Base-by-base conservation (phyloP, 1,140 invertebrate species). In the Drosophila kanapiae region DNA sequence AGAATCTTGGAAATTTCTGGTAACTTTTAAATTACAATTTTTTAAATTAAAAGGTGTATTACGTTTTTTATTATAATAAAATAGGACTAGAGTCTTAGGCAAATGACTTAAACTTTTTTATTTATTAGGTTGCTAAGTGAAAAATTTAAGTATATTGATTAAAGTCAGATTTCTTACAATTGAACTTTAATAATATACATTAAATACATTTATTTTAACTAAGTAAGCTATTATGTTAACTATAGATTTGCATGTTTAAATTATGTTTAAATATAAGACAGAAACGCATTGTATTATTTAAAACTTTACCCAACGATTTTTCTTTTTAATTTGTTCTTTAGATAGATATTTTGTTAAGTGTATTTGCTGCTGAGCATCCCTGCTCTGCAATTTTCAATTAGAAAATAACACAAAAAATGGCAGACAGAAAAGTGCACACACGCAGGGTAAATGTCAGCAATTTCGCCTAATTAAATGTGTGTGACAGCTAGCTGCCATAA, bases 391-490 rank as follows among this genome's bases (percentile, higher is more conserved):
- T 40, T 77, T 77, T 69, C 63, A 77, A 77, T 77, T 77, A 77
- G 57, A 56, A 69, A 23, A 37, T 31, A 16, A 56, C 42, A 29
- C 48, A 29, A 69, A 60, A 65, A 29, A 35, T 35, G 23, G 48
- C 16, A 61, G 35, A 49, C 10, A 13, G 61, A 27, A 13, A 38
- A 47, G 27, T 35, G 27, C 40, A 56, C 27, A 23, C 13, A 38
- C 53, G 35, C 35, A 18, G 43, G 45, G 64, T 64, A 69, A 70
- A 62, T 78, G 49, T 43, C 59, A 27, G 64, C 72, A 82, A 88
- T 83, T 87, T 78, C 61, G 71, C 79, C 79, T 83, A 88, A 87
- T 87, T 87, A 87, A 76, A 78, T 71, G 54, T 79, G 65, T 79
- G 59, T 79, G 58, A 70, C 75, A 78, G 59, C 53, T 62, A 75